These are phyloP conservation scores for Patiria miniata DNA, from an alignment of 35 echinoderm and acorn worm species.

Conservation along the genomic window DNA sequence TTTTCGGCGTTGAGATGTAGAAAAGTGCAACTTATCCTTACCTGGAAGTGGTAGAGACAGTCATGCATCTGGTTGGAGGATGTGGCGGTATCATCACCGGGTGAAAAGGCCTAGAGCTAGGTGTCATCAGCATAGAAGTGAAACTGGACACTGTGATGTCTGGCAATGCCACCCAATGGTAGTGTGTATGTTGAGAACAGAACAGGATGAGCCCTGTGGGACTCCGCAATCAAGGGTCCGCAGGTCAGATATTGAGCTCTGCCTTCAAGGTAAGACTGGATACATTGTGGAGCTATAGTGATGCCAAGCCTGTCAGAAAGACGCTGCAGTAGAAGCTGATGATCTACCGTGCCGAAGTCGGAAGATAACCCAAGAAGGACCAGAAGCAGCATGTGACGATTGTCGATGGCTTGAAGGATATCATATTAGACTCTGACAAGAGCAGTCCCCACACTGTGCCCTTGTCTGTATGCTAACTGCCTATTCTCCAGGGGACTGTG, in stretches of 20 bases:
- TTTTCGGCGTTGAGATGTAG: too few species aligned
- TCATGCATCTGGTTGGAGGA: neutral
- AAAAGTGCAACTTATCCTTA: neutral
- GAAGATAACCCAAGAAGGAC: neutral
- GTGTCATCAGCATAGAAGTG: too few species aligned
- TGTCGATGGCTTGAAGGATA: too few species aligned
- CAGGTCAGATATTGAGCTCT: neutral
- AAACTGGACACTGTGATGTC: too few species aligned
- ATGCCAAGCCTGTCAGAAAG: too few species aligned
- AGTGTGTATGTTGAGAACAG: neutral
- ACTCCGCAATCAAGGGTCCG: neutral
- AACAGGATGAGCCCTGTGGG: neutral
- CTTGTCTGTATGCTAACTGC: neutral
- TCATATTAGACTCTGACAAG: neutral
- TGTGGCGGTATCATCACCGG: neutral
- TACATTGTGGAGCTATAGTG: neutral
- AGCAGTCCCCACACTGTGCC: neutral
- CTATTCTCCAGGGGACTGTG: neutral
- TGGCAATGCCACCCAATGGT: too few species aligned
- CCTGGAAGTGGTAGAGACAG: neutral
- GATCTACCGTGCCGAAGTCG: too few species aligned
- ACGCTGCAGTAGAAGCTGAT: too few species aligned
- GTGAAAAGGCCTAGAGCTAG: neutral
- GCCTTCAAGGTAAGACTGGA: neutral
- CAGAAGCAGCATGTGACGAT: neutral